Base-by-base conservation (phyloP, 2,797 vertebrate species). In the Setipinna tenuifilis region DNA sequence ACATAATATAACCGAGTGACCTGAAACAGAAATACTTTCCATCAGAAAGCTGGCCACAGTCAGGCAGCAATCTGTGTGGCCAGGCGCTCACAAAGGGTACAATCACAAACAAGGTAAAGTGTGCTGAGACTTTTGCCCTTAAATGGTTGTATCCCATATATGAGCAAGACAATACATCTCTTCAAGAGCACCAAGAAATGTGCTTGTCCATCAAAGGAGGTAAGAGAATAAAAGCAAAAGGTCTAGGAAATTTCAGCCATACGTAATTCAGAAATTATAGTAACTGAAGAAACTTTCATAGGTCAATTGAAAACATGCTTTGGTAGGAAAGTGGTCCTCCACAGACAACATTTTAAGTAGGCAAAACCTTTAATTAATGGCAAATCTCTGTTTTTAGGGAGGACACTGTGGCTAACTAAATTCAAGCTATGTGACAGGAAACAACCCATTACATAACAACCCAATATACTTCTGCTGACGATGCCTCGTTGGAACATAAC, bases 1-100 rank as follows among this genome's bases (percentile, higher is more conserved):
- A 78, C 71, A 78, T 44, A 78, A 44, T 78, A 78, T 44, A 78
- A 78, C 71, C 71, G 19, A 44, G 71, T 78, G 71, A 78, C 71
- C 71, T 41, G 35, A 78, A 71, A 21, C 71, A 78, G 35, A 78
- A 78, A 78, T 44, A 78, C 71, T 31, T 44, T 31, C 71, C 71
- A 78, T 78, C 71, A 44, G 71, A 78, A 21, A 16, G 6, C n/a
- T 35, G 31, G 41, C 31, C 41, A 17, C 68, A 78, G 71, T 41
- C 71, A 78, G 71, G 19, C 31, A 44, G 71, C 71, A 78, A 21
- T 44, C 71, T 28, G 31, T 31, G 65, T 14, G 10, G 23, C 25
- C 14, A 16, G 6, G 35, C 7, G 28, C 31, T 35, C 28, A 78
- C 6, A 78, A 35, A 44, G 7, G 71, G 35, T 78, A 31, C 71